Conservation (phyloP, 2,113 vertebrate genomes). For the Pangasianodon gigas region DNA sequence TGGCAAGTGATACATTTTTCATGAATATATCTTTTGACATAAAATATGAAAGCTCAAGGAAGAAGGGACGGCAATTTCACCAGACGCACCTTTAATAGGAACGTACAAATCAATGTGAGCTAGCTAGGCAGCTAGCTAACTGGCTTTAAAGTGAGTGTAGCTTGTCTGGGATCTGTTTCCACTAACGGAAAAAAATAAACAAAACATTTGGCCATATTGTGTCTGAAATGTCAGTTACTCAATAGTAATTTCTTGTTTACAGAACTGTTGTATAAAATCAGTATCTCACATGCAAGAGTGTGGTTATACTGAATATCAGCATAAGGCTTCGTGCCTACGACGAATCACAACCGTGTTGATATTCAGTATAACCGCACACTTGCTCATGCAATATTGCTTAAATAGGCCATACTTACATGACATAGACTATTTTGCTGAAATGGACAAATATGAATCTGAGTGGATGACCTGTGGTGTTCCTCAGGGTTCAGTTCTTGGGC, state of each 20-base stretch:
- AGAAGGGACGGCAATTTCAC: not conserved
- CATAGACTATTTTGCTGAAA: not conserved
- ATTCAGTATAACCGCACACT: not conserved
- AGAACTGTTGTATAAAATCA: not conserved
- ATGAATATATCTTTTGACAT: not conserved
- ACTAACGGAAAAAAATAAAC: not conserved
- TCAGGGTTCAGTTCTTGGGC: not conserved
- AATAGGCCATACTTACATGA: not conserved
- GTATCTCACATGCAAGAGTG: not conserved
- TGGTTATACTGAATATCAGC: not conserved
- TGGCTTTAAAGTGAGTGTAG: not conserved
- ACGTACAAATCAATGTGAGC: not conserved
- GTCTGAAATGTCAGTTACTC: not conserved
- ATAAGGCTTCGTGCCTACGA: no score
- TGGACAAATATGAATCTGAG: not conserved
- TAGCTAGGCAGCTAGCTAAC: not conserved
- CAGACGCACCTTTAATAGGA: no score
- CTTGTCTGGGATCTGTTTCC: no score
- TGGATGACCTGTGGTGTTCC: not conserved
- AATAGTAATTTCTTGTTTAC: not conserved
- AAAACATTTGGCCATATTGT: not conserved
- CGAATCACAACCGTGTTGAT: not conserved
- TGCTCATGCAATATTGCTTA: not conserved
- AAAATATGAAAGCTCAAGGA: not conserved
- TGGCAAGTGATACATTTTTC: not conserved